phyloP scores from a whole-genome alignment of 2,797 vertebrate genomes.

The Lacerta agilis region DNA sequence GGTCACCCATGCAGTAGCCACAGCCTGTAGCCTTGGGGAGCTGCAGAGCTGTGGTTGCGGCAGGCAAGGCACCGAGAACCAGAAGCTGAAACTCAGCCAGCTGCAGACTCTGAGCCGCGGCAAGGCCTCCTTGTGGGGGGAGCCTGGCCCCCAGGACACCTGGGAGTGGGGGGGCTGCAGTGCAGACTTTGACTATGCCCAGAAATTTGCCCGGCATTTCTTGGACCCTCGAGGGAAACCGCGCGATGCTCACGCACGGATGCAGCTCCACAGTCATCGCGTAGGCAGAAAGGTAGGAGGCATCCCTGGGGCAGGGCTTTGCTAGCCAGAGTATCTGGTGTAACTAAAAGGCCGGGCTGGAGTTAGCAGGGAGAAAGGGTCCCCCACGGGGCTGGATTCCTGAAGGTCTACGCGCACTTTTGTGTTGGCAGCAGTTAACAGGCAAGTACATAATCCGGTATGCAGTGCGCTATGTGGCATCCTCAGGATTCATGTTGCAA shows the following conservation, averaged over 20 bases:
- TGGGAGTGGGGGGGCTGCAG: slow-evolving; percentile 96
- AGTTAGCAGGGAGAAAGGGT: not conserved
- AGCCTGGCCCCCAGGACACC: slow-evolving; percentile 86
- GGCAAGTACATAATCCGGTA: not conserved
- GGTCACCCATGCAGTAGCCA: slow-evolving; percentile 92
- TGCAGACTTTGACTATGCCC: slow-evolving; percentile 89
- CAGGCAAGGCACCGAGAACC: slow-evolving; percentile 89
- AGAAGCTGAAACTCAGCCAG: slow-evolving; percentile 89
- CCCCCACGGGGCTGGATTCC: not conserved
- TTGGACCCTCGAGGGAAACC: slow-evolving; percentile 90
- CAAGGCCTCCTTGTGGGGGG: slow-evolving; percentile 81
- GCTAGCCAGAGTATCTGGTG: not conserved
- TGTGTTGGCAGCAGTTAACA: not conserved
- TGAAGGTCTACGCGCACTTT: not conserved
- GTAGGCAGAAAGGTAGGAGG: slow-evolving; percentile 88
- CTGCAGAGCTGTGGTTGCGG: slow-evolving; percentile 90
- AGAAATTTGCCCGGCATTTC: slow-evolving; percentile 92
- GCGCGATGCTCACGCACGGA: slow-evolving; percentile 91
- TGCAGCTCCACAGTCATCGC: slow-evolving; percentile 92
- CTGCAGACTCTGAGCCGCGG: slow-evolving; percentile 89
- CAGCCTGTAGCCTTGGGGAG: slow-evolving; percentile 93
- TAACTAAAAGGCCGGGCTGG: not conserved
- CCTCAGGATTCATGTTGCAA: not conserved
- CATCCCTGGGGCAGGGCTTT: not conserved
- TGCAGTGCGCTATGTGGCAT: not conserved